Percentiles rank a stretch among this genome's conserved stretches.
Conservation (phyloP, 2,797 vertebrate genomes). For the Loris lydekkerianus region DNA sequence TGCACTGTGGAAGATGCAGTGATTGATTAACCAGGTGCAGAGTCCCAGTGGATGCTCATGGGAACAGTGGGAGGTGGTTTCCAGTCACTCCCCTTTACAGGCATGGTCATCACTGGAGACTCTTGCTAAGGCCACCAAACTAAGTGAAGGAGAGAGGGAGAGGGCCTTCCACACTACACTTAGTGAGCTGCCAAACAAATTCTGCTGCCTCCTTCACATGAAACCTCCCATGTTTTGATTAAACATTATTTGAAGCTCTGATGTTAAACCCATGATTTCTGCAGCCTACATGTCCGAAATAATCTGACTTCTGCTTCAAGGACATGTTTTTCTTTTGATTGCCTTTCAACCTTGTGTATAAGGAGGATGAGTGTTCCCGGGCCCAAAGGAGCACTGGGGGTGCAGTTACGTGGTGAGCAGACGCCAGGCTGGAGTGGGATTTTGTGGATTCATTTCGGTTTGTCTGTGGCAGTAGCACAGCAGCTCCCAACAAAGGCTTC, state of each 20-base stretch:
- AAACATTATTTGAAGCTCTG: background rate
- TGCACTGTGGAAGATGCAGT: background rate
- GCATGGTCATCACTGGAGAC: background rate
- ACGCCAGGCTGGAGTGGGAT: accelerated
- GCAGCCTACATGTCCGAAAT: background rate
- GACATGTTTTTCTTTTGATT: background rate
- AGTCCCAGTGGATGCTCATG: accelerated
- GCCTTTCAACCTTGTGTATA: background rate
- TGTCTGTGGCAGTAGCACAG: background rate
- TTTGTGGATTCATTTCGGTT: background rate
- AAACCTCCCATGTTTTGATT: background rate
- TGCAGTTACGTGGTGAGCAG: background rate
- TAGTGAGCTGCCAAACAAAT: background rate
- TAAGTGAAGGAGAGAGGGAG: background rate
- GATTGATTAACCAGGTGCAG: accelerated
- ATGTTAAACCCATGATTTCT: background rate
- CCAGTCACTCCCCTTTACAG: too few species aligned
- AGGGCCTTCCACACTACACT: background rate
- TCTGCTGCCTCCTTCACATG: background rate
- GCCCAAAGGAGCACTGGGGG: background rate
- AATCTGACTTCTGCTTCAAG: background rate
- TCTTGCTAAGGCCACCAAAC: background rate
- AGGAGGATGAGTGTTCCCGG: background rate
- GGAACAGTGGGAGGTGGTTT: background rate
- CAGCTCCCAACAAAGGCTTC: slow-evolving; percentile 1